phyloP scores from a whole-genome alignment of 37 sponge, comb jelly and placozoan species.

The Theonella swinhoei region DNA sequence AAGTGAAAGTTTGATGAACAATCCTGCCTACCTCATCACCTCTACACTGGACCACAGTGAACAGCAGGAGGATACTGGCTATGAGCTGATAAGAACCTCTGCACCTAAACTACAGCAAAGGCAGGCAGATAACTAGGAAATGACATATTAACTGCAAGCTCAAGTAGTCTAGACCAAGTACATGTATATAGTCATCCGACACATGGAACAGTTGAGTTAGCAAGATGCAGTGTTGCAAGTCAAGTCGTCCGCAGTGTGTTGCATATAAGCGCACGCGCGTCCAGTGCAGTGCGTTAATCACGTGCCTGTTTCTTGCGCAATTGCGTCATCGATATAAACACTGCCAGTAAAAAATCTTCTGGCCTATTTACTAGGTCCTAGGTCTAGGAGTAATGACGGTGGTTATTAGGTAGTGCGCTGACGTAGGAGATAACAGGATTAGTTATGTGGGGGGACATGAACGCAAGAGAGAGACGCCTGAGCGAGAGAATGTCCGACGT shows the following conservation, averaged over 20 bases:
- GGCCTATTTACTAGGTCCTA: neutral
- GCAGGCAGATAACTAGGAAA: neutral
- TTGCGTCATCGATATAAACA: neutral
- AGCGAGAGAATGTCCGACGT: neutral
- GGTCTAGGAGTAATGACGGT: neutral
- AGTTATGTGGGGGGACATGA: neutral
- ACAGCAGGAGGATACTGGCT: neutral
- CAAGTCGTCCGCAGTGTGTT: slow-evolving; percentile 15
- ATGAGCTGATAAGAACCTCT: neutral
- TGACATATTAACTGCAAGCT: no score
- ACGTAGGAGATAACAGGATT: neutral
- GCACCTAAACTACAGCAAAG: neutral
- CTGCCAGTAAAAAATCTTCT: neutral
- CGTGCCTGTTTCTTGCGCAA: neutral
- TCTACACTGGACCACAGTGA: neutral
- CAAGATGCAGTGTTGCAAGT: neutral
- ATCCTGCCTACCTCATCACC: neutral
- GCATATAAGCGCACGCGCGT: neutral
- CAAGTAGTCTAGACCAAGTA: no score
- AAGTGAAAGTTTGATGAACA: neutral
- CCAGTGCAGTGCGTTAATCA: neutral
- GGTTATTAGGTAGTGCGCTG: neutral
- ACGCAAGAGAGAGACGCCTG: neutral
- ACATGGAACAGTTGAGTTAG: neutral
- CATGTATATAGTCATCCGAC: no score